phyloP scores from a whole-genome alignment of 2,113 vertebrate species.

The Rhizomys pruinosus region DNA sequence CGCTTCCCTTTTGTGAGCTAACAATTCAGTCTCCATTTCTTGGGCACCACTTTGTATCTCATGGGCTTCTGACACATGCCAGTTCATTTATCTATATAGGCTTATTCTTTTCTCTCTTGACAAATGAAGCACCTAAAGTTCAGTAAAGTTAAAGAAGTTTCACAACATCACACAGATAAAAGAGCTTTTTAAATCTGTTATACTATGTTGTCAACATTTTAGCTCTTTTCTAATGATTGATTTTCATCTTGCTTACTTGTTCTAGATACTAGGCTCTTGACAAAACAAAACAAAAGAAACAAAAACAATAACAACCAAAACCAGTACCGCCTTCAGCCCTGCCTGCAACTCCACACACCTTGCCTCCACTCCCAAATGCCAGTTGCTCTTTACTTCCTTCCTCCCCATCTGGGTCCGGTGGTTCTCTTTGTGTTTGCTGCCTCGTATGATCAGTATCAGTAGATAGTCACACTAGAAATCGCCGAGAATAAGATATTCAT shows the following conservation, averaged over 20 bases:
- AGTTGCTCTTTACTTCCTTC: neutral
- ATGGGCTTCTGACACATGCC: neutral
- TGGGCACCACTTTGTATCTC: neutral
- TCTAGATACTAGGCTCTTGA: neutral
- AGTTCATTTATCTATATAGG: neutral
- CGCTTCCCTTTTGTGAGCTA: neutral
- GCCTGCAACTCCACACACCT: neutral
- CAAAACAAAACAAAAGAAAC: no score
- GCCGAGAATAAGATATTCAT: neutral
- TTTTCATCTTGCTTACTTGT: neutral
- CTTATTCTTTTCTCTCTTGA: conserved; percentile 2
- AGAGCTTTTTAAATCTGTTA: neutral
- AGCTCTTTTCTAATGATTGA: neutral
- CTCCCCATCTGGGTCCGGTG: neutral
- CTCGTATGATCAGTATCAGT: neutral
- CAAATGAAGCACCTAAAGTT: neutral
- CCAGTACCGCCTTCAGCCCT: neutral
- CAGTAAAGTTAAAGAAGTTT: conserved; percentile 15
- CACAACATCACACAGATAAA: neutral
- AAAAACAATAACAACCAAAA: no score
- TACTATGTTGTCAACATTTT: neutral
- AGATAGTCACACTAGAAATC: neutral
- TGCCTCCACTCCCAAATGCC: neutral
- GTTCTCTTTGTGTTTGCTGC: neutral
- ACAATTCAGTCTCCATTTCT: neutral